Base-by-base conservation (phyloP, 2,797 vertebrate species). In the Rhinogobio ventralis region DNA sequence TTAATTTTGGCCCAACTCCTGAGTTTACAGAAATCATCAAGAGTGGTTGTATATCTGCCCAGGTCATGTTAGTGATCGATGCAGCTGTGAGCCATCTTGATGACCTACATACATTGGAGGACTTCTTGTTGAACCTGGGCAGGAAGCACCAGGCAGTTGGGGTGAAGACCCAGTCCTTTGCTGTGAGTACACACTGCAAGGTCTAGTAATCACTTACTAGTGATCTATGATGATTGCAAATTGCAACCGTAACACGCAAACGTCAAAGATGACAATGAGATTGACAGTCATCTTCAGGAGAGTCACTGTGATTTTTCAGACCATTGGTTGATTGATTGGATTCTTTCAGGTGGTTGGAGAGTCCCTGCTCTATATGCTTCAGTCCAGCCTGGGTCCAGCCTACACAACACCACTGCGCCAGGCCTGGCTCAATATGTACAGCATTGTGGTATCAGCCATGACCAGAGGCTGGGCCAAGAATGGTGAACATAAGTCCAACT, bases 41-140 rank as follows among this genome's bases (percentile, higher is more conserved):
- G 9, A 57, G 36, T 17, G 23, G 39, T 25, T 45, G n/a, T 87
- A 3, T n/a, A 20, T 79, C 82, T 76, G 53, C 55, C 8, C 87
- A 99, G 98, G 98, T 99, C 86, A 99, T 99, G 98, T 92, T 98
- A 20, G 98, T 99, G 89, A 97, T 99, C 0, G 97, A 98, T 49
- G 95, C 97, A 2, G 98, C 97, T 0, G 97, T 98, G 90, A 96
- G 92, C 91, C 96, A 98, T 75, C 91, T 98, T 90, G 98, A 99
- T 46, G 95, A 97, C 92, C 94, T 99, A 85, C 94, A 96, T 76
- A 94, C 95, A 6, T 90, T 99, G 93, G 96, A 97, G 81, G 97
- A 98, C 36, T 98, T 97, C 91, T 94, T 99, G 85, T 92, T 95
- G 69, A 95, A 96, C 91, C 93, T 98, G 0, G 98, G 97, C 83